Conservation (phyloP, 1,140 invertebrate species). For the Drosophila nigrodunni region DNA sequence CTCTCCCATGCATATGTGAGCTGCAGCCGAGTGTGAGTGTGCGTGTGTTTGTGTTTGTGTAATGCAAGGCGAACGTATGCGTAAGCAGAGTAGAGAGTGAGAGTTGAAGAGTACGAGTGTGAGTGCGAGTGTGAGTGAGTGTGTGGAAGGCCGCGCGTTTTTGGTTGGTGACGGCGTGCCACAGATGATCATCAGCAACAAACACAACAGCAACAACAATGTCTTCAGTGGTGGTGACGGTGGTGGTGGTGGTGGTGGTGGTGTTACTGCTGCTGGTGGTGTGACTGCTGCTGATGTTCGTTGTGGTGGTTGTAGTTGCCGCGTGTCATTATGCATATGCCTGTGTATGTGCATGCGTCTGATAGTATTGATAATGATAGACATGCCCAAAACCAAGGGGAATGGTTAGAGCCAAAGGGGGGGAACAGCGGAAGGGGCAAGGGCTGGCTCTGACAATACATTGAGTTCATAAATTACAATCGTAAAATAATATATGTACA, state of each 20-base stretch:
- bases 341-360: constrained; percentile 13
- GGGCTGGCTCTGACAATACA: neutral
- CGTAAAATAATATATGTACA: neutral
- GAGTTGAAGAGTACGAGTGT: constrained; percentile 33
- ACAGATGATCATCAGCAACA: constrained; percentile 67
- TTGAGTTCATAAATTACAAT: constrained; percentile 46
- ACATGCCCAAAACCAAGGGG: too few species aligned
- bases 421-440: neutral
- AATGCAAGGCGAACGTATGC: neutral
- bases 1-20: constrained; percentile 2
- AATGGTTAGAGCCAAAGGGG: neutral
- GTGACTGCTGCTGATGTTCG: constrained; percentile 6
- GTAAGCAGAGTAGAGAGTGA: neutral
- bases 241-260: constrained; percentile 13
- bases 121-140: constrained; percentile 61
- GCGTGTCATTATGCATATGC: constrained; percentile 50
- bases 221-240: constrained; percentile 7
- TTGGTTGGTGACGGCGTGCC: constrained; percentile 73
- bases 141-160: constrained; percentile 71
- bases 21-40: constrained; percentile 4
- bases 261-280: constrained; percentile 15
- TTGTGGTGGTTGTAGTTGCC: constrained; percentile 46
- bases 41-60: constrained; percentile 8
- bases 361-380: constrained; percentile 36
- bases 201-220: constrained; percentile 18